Percentiles rank a stretch among this genome's conserved stretches.
Conservation (phyloP, 2,113 vertebrate genomes). For the Drymodes brunneopygia region DNA sequence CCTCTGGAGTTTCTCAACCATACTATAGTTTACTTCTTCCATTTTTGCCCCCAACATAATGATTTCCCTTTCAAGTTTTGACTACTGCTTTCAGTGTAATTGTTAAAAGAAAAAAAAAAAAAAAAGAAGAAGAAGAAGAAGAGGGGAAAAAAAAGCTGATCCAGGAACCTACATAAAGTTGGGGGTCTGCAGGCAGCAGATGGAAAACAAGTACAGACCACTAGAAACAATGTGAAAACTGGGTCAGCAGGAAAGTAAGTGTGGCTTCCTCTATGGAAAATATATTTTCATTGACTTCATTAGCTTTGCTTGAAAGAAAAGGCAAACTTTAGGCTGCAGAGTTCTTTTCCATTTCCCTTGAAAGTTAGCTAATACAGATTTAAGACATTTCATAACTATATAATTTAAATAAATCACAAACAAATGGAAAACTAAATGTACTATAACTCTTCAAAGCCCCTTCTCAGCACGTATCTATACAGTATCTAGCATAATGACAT, state of each 20-base stretch:
- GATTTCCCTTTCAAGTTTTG: neutral
- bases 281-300: neutral
- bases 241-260: neutral
- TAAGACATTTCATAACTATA: neutral
- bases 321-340: neutral
- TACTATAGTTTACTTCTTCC: neutral
- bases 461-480: neutral
- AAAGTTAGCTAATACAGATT: neutral
- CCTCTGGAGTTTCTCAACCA: neutral
- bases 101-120: neutral
- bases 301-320: neutral
- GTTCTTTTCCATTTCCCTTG: neutral
- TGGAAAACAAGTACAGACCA: neutral
- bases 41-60: neutral
- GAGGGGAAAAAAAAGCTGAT: neutral
- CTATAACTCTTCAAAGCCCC: neutral
- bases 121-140: rapidly evolving
- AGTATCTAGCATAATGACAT: neutral
- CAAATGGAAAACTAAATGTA: neutral
- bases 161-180: neutral
- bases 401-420: neutral
- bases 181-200: neutral
- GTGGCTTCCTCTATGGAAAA: neutral
- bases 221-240: neutral
- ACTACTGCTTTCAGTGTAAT: neutral